Conservation (phyloP, 2,888 invertebrate genomes). For the Malthinus seriepunctatus region DNA sequence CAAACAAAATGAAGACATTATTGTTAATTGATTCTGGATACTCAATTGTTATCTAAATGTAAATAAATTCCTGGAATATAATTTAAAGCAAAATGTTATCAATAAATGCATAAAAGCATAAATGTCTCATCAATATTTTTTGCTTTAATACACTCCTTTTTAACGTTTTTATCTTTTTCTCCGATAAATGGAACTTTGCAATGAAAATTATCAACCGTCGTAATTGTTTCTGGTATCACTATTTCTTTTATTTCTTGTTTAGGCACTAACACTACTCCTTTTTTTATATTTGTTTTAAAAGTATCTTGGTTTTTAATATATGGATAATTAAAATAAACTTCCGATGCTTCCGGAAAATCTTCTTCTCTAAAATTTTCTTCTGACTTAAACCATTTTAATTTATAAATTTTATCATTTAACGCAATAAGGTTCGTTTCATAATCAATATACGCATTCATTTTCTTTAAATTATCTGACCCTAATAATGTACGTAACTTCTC, state of each 20-base stretch:
- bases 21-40: no score
- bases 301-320: neutral
- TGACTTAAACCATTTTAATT: neutral
- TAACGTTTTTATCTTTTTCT: neutral
- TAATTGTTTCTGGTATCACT: neutral
- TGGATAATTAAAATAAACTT: no score
- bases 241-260: neutral
- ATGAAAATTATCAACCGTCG: neutral
- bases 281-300: neutral
- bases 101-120: no score
- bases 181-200: neutral
- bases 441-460: neutral
- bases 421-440: neutral
- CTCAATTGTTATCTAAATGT: no score
- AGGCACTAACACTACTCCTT: neutral
- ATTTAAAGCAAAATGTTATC: no score
- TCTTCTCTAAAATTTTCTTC: neutral
- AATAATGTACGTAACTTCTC: neutral
- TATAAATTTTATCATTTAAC: neutral
- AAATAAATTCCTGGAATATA: no score
- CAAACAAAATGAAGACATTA: no score
- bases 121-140: no score
- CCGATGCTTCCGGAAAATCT: no score
- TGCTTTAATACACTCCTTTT: no score
- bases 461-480: neutral